Base-by-base conservation (phyloP, 64 coral and sea anemone genomes). In the Acropora tenuis region DNA sequence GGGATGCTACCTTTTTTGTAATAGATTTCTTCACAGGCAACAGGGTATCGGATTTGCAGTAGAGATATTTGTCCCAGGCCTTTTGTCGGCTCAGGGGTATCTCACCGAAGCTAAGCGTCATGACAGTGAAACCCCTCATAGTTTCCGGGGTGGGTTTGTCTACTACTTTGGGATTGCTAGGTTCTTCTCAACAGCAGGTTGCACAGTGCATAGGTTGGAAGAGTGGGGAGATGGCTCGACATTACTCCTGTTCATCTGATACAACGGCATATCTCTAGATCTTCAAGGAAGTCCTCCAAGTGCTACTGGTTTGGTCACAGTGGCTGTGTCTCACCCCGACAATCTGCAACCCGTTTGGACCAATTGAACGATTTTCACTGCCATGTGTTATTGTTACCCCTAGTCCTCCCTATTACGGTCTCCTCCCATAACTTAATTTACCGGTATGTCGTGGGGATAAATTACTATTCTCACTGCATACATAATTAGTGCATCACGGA, bases 1-100 rank as follows among this genome's bases (percentile, higher is more conserved):
- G 90, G 18, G 90, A 87, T 79, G 50, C 81, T 1, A 59, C 40
- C 5, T 86, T 92, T 67, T 87, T 92, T 2, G 83, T 92, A 45
- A 53, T 80, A 2, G 84, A 87, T 57, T 90, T 93, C 41, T 93
- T 93, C 10, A 93, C 91, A 16, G 83, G 91, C 48, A 76, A 88
- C 68, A 59, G 82, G 5, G 83, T 76, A 42, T 41, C 75, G 8
- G 91, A 93, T 88, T 87, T 93, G 15, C 52, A 55, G 10, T 3
- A 55, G 52, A 55, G 52, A 55, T 55, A 55, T 55, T 55, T 7
- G 52, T 55, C 52, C 52, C 52, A 55, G 52, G 52, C 52, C 52
- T 55, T 55, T 55, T 7, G 52, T 55, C 52, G 10, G 52, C 52
- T 55, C 52, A 9, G 52, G 5, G 10, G 59, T 18, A 12, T 13